A percentile compares a stretch with the other conserved stretches of the same genome.
Conservation (phyloP, 2,113 vertebrate genomes). For the Opisthocomus hoazin region DNA sequence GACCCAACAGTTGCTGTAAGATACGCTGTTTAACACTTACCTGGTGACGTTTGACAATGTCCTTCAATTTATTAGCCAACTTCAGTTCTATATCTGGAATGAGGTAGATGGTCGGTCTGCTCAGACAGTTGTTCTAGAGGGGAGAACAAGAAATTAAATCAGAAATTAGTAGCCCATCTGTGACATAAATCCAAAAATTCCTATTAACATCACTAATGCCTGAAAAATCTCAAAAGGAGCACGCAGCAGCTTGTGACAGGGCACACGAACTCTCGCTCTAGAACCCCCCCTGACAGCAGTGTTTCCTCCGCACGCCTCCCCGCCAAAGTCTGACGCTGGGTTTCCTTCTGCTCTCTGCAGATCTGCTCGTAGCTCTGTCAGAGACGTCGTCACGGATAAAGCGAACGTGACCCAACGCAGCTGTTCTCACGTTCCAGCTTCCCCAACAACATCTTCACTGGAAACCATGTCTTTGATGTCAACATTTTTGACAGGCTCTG, state of each 20-base stretch:
- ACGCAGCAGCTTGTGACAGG: accelerated
- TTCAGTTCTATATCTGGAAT: constrained; percentile 91
- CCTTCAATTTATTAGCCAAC: constrained; percentile 90
- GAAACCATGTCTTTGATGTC: not conserved
- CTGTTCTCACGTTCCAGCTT: not conserved
- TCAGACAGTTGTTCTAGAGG: constrained; percentile 91
- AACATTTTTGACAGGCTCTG: not conserved
- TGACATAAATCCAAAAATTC: not conserved
- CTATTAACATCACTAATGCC: too few relatives aligned
- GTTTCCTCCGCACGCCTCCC: not conserved
- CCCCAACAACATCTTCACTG: not conserved
- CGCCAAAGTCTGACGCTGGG: not conserved
- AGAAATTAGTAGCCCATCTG: not conserved
- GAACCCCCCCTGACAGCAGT: not conserved
- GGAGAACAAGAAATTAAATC: not conserved
- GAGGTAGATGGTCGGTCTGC: constrained; percentile 91
- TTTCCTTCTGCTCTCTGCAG: not conserved
- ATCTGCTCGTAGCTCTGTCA: too few relatives aligned
- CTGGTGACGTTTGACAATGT: constrained; percentile 97
- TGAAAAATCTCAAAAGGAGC: not conserved
- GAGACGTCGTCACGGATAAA: accelerated
- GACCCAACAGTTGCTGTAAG: not conserved
- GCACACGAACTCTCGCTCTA: not conserved
- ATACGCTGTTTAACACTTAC: constrained; percentile 45
- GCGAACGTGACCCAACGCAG: accelerated